Base-by-base conservation (phyloP, 92 coral and sea anemone species). In the Pocillopora grandis region DNA sequence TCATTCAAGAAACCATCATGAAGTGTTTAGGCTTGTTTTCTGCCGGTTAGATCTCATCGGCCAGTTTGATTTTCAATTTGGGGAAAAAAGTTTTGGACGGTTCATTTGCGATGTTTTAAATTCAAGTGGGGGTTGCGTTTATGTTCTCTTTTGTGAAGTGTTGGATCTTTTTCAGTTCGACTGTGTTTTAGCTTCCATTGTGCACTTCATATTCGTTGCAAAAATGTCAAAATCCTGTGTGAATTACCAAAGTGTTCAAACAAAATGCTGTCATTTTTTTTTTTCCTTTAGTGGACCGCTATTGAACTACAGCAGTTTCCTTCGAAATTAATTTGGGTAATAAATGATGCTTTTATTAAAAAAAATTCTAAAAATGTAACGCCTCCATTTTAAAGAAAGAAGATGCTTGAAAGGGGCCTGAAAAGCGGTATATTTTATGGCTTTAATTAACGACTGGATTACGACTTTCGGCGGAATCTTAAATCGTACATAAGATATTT, bases 391-490 rank as follows among this genome's bases (percentile, higher is more conserved):
- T 52, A 23, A 79, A 27, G 36, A 55, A 56, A 66, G 49, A 35
- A 56, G 21, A 62, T 23, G 7, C 31, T 11, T 63, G 72, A 66
- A 66, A 66, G 35, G 73, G 36, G 36, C 68, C 9, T 76, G n/a
- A 33, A 66, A 79, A 66, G 35, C 66, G 83, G 64, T 27, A 3
- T 11, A 52, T 66, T 66, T 55, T 16, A 7, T 15, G 2, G 37
- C 9, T n/a, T 14, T 48, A 13, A 63, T 64, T 64, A 64, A 58
- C 59, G 74, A 42, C 72, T 48, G n/a, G 10, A 19, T 70, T 31
- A 33, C 14, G 67, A 75, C 8, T 75, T 57, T 64, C 68, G 70
- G 74, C 78, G 78, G 42, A 75, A 75, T 13, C 78, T 62, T 75
- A 55, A 55, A 42, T 23, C 52, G 52, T 42, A 42, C 52, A 42